These are phyloP conservation scores for Alentia gelatinosa DNA, from an alignment of 2,888 invertebrate species.

Conservation along the genomic window DNA sequence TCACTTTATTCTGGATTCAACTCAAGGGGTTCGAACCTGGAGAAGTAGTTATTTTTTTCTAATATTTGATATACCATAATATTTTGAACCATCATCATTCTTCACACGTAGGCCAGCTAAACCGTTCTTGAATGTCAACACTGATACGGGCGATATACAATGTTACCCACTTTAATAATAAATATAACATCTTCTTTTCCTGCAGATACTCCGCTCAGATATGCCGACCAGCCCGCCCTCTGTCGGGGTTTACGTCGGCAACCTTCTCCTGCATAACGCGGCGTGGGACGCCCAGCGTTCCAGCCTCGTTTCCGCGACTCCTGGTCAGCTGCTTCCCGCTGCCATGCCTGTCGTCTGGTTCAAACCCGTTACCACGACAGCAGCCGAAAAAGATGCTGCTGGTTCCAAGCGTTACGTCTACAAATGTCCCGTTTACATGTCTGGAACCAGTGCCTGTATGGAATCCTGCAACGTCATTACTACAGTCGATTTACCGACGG, in stretches of 20 bases:
- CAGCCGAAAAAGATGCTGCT: slow-evolving; percentile 11
- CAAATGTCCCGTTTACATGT: background rate
- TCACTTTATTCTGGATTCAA: too few relatives aligned
- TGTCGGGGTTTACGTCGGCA: slow-evolving; percentile 72
- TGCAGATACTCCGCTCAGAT: background rate
- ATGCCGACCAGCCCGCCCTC: slow-evolving; percentile 69
- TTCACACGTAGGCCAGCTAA: too few relatives aligned
- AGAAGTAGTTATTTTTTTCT: too few relatives aligned
- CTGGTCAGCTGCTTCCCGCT: slow-evolving; percentile 7
- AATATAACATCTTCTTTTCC: background rate
- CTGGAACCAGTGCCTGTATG: background rate
- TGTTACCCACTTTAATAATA: too few relatives aligned
- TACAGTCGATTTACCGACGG: background rate
- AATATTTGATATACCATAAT: too few relatives aligned
- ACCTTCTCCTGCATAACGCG: slow-evolving; percentile 74
- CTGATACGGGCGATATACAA: too few relatives aligned
- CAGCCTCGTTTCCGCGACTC: slow-evolving; percentile 66
- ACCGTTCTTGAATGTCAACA: too few relatives aligned
- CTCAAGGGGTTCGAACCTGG: too few relatives aligned
- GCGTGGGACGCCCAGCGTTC: slow-evolving; percentile 72
- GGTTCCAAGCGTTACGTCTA: background rate
- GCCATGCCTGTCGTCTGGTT: slow-evolving; percentile 71
- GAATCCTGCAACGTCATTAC: background rate
- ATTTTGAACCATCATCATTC: too few relatives aligned
- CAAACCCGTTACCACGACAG: slow-evolving; percentile 66